These are phyloP conservation scores for Reinhardtius hippoglossoides DNA, from an alignment of 2,113 vertebrate genomes.

Conservation along the genomic window DNA sequence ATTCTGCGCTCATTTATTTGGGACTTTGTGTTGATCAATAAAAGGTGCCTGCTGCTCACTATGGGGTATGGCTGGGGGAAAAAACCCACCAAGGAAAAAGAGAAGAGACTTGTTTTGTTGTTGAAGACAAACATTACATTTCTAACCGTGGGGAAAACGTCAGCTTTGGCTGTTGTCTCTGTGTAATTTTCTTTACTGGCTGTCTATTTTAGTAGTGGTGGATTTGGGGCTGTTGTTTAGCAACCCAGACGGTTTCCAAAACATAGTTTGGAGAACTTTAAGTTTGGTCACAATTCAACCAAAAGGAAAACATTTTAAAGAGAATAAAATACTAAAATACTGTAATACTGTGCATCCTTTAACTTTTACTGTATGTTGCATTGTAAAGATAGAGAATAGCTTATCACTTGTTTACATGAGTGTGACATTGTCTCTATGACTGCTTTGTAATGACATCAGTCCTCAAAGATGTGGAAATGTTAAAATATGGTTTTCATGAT, in stretches of 20 bases:
- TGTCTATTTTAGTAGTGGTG: slow-evolving; percentile 62
- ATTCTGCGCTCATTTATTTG: slow-evolving; percentile 87
- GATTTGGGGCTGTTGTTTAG: slow-evolving; percentile 57
- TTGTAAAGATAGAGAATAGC: neutral
- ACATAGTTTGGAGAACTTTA: slow-evolving; percentile 41
- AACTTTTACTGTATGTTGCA: no score
- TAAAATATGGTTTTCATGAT: neutral
- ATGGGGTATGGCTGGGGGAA: slow-evolving; percentile 77
- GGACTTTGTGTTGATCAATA: slow-evolving; percentile 88
- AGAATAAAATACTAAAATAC: neutral
- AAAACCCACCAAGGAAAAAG: slow-evolving; percentile 63
- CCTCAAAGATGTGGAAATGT: neutral
- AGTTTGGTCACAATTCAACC: slow-evolving; percentile 44
- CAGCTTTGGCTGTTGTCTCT: slow-evolving; percentile 62
- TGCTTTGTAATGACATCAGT: neutral
- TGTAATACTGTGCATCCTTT: neutral
- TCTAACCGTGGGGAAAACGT: slow-evolving; percentile 69
- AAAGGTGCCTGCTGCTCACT: slow-evolving; percentile 83
- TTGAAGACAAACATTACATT: slow-evolving; percentile 76
- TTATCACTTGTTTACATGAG: neutral
- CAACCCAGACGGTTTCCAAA: slow-evolving; percentile 42
- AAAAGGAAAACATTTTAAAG: slow-evolving; percentile 19
- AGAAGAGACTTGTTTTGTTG: slow-evolving; percentile 75
- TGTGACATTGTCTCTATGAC: neutral
- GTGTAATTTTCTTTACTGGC: slow-evolving; percentile 66